Base-by-base conservation (phyloP, 2,797 vertebrate genomes). In the Sebastes taczanowskii region DNA sequence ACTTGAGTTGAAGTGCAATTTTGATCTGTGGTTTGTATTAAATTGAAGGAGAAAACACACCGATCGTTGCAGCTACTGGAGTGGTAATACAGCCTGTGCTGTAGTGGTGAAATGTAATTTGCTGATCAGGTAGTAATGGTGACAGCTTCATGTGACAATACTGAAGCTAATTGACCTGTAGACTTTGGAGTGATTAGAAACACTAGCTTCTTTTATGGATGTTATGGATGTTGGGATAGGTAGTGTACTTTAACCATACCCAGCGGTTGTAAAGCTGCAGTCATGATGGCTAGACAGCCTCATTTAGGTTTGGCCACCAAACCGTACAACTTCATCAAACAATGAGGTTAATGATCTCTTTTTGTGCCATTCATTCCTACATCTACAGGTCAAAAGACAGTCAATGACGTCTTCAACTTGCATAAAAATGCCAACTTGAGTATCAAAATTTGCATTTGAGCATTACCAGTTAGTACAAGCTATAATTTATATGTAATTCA, bases 141-240 rank as follows among this genome's bases (percentile, higher is more conserved):
- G 18, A 22, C 27, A 63, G 52, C 56, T 65, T 78, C 35, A 20
- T 46, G 32, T 52, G 22, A 73, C 25, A 56, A 35, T 10, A 7
- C 2, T 59, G 14, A 75, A 55, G 25, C 5, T 30, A 27, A 73
- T 14, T 75, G 73, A 73, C 71, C 83, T 87, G 79, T 89, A 89
- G 86, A 88, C 86, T 90, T 87, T 90, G 82, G 74, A 89, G 68
- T 52, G 42, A 69, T 81, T 82, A 59, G 14, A 11, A 71, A 53
- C 66, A 55, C 7, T 14, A 46, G 55, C 52, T 56, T 77, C 23
- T 60, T 25, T 25, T 74, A 35, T 35, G 4, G 46, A 60, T 20
- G 65, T 76, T 71, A 4, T 11, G 5, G 22, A 58, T 74, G 46
- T 59, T 74, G 62, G 75, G 32, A 68, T 61, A 49, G 42, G 23